phyloP scores from a whole-genome alignment of 2,888 invertebrate genomes.

The Smittia aterrima region DNA sequence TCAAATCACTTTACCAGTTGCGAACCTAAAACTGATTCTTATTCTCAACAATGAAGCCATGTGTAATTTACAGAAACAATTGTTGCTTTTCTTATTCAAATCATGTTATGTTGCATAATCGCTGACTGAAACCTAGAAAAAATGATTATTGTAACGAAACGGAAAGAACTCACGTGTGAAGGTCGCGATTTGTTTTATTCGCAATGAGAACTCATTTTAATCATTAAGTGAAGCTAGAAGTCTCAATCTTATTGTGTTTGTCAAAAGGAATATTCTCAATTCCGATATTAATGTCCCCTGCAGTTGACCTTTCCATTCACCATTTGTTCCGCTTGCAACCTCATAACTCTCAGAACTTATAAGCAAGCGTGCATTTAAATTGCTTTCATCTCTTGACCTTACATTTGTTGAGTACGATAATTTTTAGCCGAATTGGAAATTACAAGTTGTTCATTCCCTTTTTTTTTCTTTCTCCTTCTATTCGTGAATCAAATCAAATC shows the following conservation, averaged over 20 bases:
- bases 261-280: background rate
- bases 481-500: background rate
- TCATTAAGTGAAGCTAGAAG: background rate
- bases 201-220: background rate
- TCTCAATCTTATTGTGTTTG: background rate
- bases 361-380: background rate
- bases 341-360: background rate
- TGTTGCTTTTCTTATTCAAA: background rate
- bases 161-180: slow-evolving; percentile 39
- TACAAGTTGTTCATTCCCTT: background rate
- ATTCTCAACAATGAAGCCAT: background rate
- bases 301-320: background rate
- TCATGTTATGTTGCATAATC: background rate
- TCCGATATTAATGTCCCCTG: background rate
- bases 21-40: background rate
- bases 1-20: background rate
- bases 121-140: slow-evolving; percentile 24
- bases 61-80: slow-evolving; percentile 5
- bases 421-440: background rate
- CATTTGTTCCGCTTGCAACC: background rate
- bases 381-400: slow-evolving; percentile 7
- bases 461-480: background rate
- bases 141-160: slow-evolving; percentile 34
- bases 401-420: background rate
- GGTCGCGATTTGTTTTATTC: slow-evolving; percentile 14